phyloP scores from a whole-genome alignment of 2,888 invertebrate genomes.

The Coenonympha glycerion region DNA sequence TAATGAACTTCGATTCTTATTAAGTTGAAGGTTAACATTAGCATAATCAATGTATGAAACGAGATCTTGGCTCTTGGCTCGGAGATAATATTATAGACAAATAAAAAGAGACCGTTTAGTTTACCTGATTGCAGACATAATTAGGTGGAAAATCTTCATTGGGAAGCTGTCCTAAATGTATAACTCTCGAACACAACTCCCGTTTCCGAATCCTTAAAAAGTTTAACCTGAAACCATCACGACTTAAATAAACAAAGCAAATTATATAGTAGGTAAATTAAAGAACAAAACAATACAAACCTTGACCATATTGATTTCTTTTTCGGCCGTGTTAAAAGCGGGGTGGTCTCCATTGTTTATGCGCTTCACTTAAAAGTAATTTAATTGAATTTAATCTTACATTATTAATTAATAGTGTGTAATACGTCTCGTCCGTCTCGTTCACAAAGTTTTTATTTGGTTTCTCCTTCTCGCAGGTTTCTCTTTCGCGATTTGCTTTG shows the following conservation, averaged over 20 bases:
- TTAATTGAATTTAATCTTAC: slow-evolving; percentile 1
- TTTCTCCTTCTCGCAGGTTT: too few species aligned
- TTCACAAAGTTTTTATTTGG: too few species aligned
- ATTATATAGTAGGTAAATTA: slow-evolving; percentile 25
- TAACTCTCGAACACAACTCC: slow-evolving; percentile 84
- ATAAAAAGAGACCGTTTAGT: slow-evolving; percentile 29
- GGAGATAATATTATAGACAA: background rate
- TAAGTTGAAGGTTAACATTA: slow-evolving; percentile 1
- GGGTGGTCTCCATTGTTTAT: slow-evolving; percentile 61
- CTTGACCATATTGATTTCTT: slow-evolving; percentile 68
- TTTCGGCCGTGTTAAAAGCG: slow-evolving; percentile 56
- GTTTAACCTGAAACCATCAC: slow-evolving; percentile 82
- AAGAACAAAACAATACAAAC: slow-evolving; percentile 43
- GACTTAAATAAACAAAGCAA: slow-evolving; percentile 28
- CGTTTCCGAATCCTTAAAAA: slow-evolving; percentile 84
- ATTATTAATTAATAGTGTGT: too few species aligned
- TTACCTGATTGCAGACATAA: slow-evolving; percentile 93
- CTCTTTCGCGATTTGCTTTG: too few species aligned
- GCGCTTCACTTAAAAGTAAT: background rate
- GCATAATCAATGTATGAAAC: background rate
- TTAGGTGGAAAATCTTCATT: slow-evolving; percentile 94
- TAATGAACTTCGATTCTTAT: background rate
- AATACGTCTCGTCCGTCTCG: too few species aligned
- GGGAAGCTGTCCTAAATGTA: slow-evolving; percentile 84
- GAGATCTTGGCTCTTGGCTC: background rate